A percentile compares a stretch with the other conserved stretches of the same genome.
phyloP scores from a whole-genome alignment of 2,113 vertebrate genomes.

The Rhizomys pruinosus region DNA sequence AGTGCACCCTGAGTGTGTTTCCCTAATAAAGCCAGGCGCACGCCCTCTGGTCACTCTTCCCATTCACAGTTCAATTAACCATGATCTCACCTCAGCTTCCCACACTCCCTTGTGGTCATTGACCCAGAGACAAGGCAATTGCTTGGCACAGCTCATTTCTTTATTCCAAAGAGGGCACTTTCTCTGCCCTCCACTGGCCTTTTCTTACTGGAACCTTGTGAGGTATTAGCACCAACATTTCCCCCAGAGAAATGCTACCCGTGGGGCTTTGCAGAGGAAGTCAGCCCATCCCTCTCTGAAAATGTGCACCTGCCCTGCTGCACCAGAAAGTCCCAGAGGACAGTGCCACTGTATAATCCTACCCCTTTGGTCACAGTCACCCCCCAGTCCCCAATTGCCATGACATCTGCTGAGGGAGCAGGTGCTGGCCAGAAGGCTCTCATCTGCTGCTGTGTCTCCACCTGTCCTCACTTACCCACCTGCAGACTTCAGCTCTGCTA shows the following conservation, averaged over 20 bases:
- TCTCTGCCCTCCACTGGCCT: not conserved
- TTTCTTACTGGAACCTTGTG: not conserved
- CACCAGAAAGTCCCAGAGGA: not conserved
- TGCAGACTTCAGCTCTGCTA: constrained; percentile 24
- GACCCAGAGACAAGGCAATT: not conserved
- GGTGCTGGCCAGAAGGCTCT: constrained; percentile 23
- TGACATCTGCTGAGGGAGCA: not conserved
- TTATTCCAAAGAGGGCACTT: not conserved
- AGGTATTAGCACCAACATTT: not conserved
- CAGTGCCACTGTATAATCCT: not conserved
- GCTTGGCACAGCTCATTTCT: not conserved
- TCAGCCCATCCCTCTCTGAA: not conserved
- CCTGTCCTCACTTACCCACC: constrained; percentile 50
- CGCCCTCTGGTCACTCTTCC: not conserved
- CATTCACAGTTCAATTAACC: not conserved
- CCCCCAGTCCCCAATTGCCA: not conserved
- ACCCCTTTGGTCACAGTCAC: not conserved
- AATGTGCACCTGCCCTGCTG: not conserved
- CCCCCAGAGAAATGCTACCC: not conserved
- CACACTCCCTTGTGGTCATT: not conserved
- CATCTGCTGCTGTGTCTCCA: not conserved
- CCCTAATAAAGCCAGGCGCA: not conserved
- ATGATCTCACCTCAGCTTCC: not conserved
- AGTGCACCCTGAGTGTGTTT: not conserved
- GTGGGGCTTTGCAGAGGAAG: not conserved